Conservation (phyloP, 2,888 invertebrate species). For the Ochropacha duplaris region DNA sequence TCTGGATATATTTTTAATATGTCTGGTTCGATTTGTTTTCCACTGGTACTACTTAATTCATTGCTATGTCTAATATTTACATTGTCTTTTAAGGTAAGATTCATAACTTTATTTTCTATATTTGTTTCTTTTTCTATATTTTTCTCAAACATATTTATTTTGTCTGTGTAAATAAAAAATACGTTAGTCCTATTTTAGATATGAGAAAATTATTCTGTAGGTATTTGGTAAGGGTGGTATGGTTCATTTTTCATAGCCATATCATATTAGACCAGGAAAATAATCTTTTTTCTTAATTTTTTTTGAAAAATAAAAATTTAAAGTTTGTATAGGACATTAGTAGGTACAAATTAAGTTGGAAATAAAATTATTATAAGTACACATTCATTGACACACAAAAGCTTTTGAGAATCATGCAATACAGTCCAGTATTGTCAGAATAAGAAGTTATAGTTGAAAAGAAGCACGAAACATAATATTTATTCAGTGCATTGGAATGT, state of each 20-base stretch:
- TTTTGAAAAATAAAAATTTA: too few relatives aligned
- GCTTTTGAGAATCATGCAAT: conserved; percentile 1
- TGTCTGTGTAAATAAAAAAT: conserved; percentile 54
- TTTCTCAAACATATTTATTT: conserved; percentile 79
- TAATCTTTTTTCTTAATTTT: too few relatives aligned
- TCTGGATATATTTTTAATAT: conserved; percentile 25
- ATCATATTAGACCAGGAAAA: not conserved
- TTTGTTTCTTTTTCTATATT: conserved; percentile 61
- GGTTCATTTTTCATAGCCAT: not conserved
- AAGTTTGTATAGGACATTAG: too few relatives aligned
- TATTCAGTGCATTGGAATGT: not conserved
- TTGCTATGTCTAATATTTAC: conserved; percentile 48
- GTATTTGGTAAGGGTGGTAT: not conserved
- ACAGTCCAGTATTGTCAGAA: conserved; percentile 11
- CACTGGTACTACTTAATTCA: conserved; percentile 46
- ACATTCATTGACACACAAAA: conserved; percentile 1
- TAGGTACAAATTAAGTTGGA: not conserved
- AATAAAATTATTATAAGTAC: not conserved
- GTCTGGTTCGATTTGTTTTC: conserved; percentile 40
- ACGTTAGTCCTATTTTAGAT: not conserved
- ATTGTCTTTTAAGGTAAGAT: conserved; percentile 62
- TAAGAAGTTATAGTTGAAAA: conserved; percentile 15
- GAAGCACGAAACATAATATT: conserved; percentile 2
- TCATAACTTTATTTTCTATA: conserved; percentile 61
- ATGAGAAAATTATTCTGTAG: not conserved